phyloP scores from a whole-genome alignment of 2,797 vertebrate genomes.

The Graptemys geographica region DNA sequence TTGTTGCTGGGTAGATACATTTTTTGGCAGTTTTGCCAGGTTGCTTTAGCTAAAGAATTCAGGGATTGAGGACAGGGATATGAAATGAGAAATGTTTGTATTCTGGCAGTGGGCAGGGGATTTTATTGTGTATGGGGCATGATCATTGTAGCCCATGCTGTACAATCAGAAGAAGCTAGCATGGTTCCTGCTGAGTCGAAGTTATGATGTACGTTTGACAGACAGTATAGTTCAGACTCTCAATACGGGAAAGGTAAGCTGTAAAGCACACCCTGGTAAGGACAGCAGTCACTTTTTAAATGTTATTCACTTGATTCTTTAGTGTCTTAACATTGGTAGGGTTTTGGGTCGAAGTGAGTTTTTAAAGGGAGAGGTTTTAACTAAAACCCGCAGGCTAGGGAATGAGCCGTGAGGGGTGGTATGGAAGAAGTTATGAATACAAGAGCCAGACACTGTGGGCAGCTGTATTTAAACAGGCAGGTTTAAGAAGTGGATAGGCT shows the following conservation, averaged over 20 bases:
- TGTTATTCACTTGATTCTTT: background rate
- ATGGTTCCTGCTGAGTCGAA: background rate
- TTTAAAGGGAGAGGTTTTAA: background rate
- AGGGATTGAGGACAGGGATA: background rate
- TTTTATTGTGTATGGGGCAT: background rate
- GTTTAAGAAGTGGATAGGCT: background rate
- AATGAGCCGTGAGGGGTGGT: background rate
- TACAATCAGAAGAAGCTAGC: background rate
- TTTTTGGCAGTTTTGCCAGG: background rate
- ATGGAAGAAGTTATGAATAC: background rate
- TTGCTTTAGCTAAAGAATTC: background rate
- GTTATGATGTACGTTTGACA: background rate
- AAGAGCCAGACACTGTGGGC: accelerated
- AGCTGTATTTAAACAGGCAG: background rate
- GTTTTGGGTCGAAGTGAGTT: background rate
- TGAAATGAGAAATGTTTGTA: background rate
- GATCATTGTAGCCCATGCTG: background rate
- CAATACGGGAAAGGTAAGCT: background rate
- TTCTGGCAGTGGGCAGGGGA: background rate
- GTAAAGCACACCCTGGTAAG: background rate
- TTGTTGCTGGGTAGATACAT: background rate
- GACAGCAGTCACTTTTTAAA: background rate
- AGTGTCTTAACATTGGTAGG: background rate
- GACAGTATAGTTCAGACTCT: background rate
- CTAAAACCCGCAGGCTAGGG: background rate